Evolutionary conservation across 2,797 vertebrate species (phyloP).

Genomic region (Cyclopterus lumpus): DNA sequence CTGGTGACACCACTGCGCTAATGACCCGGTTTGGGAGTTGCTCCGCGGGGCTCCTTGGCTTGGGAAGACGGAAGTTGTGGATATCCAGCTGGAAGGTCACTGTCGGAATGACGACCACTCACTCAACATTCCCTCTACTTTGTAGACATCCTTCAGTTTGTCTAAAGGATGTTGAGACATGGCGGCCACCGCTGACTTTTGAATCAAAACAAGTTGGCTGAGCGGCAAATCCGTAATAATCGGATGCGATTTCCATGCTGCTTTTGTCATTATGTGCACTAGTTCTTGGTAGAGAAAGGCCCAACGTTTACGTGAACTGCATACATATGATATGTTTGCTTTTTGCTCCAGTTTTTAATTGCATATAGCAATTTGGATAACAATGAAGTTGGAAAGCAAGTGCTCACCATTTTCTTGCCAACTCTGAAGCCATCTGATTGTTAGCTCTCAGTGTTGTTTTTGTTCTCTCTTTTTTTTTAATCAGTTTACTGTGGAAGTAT

Average conservation of each 20-base stretch:
- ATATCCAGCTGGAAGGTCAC: conserved; percentile 86
- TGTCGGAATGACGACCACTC: conserved; percentile 70
- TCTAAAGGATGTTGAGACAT: conserved; percentile 21
- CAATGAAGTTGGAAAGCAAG: conserved; percentile 70
- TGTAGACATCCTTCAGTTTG: conserved; percentile 59
- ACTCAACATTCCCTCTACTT: conserved; percentile 56
- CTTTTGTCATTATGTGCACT: conserved; percentile 24
- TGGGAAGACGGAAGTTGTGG: conserved; percentile 84
- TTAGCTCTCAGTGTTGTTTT: conserved; percentile 72
- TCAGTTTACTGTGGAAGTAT: conserved; percentile 68
- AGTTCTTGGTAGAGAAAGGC: conserved; percentile 22
- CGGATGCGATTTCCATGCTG: neutral
- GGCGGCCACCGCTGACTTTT: conserved; percentile 20
- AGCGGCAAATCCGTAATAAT: conserved; percentile 4
- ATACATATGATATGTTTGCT: conserved; percentile 47
- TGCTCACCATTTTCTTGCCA: conserved; percentile 61
- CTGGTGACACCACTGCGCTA: conserved; percentile 86
- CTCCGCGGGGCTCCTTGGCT: conserved; percentile 82
- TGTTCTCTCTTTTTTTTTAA: conserved; percentile 59
- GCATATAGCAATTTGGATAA: conserved; percentile 74
- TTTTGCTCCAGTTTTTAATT: conserved; percentile 70
- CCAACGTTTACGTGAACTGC: conserved; percentile 37
- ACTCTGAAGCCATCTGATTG: conserved; percentile 68
- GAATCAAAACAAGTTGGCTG: neutral
- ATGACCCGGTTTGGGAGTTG: conserved; percentile 86